Evolutionary conservation across 2,888 invertebrate genomes (phyloP), one percentile per base, ranked within the genome.

Genomic region (Parasteatoda lunata): DNA sequence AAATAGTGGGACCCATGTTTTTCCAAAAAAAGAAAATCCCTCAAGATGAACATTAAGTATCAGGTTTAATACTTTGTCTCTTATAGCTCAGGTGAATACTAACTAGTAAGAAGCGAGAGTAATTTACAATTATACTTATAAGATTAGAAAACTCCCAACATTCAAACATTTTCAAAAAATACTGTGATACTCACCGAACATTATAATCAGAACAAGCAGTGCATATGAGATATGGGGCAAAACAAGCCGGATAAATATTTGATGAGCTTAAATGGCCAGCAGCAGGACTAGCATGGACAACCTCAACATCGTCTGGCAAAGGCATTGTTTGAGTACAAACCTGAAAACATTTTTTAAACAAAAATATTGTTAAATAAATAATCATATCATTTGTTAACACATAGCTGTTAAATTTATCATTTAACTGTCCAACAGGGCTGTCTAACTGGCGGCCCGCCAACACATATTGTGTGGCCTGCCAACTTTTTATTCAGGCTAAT

Each of bases 171-270:
- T 15, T 2, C 45, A 68, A 68, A 5, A 30, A 68, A 68, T 15
- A 15, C 30, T 9, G 5, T 59, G 9, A 59, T 59, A 45, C 45
- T 89, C 92, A 95, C 93, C 95, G 93, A 64, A 97, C 94, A 0
- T 96, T 95, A 89, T 97, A 97, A 91, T 99, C 99, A 11, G 97
- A 96, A 91, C 98, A 99, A 0, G 98, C 98, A 0, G 98, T 98
- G 0, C 97, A 96, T 87, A 99, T 94, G 88, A 98, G 96, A 92
- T 98, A 99, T 0, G 99, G 99, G 0, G 99, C 98, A 91, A 98
- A 95, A 92, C 99, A 99, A n/a, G 98, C 98, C 5, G 99, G 98
- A 93, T 99, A 99, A 90, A 99, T 97, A 48, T 98, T 98, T 0
- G 99, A 97, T 0, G 98, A 98, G 91, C 98, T 97, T 69, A 99